Evolutionary conservation across 1,140 invertebrate species (phyloP).

Genomic region (Aphidius ervi): DNA sequence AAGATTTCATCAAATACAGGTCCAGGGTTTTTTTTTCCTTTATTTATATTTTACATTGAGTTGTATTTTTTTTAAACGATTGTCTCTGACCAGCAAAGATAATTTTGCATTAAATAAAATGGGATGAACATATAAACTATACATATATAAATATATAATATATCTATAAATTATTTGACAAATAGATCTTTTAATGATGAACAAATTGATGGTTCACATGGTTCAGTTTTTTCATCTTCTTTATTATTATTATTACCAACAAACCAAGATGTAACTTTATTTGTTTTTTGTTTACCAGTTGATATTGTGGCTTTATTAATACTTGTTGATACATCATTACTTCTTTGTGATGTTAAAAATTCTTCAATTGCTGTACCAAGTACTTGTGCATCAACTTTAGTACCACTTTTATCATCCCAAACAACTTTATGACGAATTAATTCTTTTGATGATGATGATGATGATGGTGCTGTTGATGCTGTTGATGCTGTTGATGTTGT

Average conservation of each 20-base stretch:
- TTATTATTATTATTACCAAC: conserved; percentile 50
- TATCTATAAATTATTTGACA: conserved; percentile 60
- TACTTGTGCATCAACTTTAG: conserved; percentile 68
- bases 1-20: background rate
- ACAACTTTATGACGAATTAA: conserved; percentile 54
- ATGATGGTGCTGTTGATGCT: background rate
- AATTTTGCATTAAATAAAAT: background rate
- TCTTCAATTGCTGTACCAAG: conserved; percentile 78
- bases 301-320: conserved; percentile 40
- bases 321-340: conserved; percentile 50
- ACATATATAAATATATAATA: conserved; percentile 1
- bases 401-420: conserved; percentile 69
- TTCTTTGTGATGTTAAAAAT: conserved; percentile 57
- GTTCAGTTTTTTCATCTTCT: conserved; percentile 62
- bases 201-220: conserved; percentile 71
- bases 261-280: conserved; percentile 54
- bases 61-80: conserved; percentile 3
- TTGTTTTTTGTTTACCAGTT: conserved; percentile 39
- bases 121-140: background rate
- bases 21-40: background rate
- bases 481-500: conserved; percentile 26
- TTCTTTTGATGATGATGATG: conserved; percentile 44
- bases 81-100: conserved; percentile 34
- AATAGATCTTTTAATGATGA: conserved; percentile 79
- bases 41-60: background rate